Evolutionary conservation across 1,140 invertebrate genomes (phyloP), one percentile per base, ranked within the genome.

Genomic region (Sycobia sp.): DNA sequence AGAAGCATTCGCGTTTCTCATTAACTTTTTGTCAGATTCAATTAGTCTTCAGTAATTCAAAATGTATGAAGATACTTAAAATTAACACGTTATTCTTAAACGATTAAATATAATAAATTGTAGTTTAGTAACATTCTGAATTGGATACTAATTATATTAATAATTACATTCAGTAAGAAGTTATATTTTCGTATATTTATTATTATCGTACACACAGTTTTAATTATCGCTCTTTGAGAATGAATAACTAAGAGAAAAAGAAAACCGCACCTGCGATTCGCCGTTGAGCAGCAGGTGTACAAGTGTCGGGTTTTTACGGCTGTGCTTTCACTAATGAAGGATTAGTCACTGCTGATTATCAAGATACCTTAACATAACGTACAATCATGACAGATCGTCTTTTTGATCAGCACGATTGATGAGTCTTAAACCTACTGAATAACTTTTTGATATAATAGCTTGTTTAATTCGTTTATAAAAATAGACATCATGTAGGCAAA

Each of bases 301-400:
- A 32, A 3, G 36, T n/a, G 36, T 22, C 29, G 22, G 9, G 53
- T 71, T 76, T 74, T 73, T 72, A 63, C 56, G 36, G 7, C 53
- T 34, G 22, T 51, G 57, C 67, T 58, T 69, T 66, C 69, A 58
- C 46, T 72, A 73, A 73, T 71, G 70, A 73, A 70, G 73, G 70
- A 77, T 78, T 75, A 75, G 68, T 74, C 66, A 71, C 67, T 68
- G 65, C 41, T 57, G 67, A 76, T 75, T 76, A 67, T 76, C 75
- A 71, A 79, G 76, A 74, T 77, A 72, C 67, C 53, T 64, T 67
- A 50, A 62, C 49, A 57, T 59, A 46, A 49, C 49, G 16, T 55
- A n/a, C 46, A 57, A 38, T 49, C 41, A 67, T 67, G 66, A 70
- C 54, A 59, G 62, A 68, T 68, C 65, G 65, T n/a, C 62, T 34